phyloP scores from a whole-genome alignment of 1,140 invertebrate species.

The Drosophila nikananu region DNA sequence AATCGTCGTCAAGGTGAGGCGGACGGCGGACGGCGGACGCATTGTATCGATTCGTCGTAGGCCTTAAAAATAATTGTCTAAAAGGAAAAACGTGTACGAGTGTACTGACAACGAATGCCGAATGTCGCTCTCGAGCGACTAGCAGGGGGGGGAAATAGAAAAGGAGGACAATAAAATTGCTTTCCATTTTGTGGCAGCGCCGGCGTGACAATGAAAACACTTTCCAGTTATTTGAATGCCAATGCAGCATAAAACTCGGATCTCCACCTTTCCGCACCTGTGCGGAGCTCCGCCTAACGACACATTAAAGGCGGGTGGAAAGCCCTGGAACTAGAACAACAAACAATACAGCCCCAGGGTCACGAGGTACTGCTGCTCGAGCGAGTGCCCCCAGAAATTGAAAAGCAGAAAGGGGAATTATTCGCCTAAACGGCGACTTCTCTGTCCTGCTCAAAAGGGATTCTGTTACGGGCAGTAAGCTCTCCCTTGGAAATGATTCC shows the following conservation, averaged over 20 bases:
- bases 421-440: conserved; percentile 1
- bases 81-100: conserved; percentile 63
- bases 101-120: conserved; percentile 48
- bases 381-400: conserved; percentile 37
- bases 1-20: conserved; percentile 17
- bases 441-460: conserved; percentile 1
- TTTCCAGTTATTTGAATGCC: conserved; percentile 62
- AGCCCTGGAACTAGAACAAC: conserved; percentile 50
- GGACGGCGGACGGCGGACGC: too few species aligned
- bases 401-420: conserved; percentile 28
- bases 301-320: conserved; percentile 31
- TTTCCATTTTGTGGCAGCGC: conserved; percentile 54
- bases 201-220: conserved; percentile 43
- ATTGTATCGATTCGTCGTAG: conserved; percentile 47
- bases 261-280: conserved; percentile 16
- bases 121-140: conserved; percentile 49
- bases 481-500: background rate
- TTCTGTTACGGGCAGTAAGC: conserved; percentile 9
- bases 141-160: conserved; percentile 6
- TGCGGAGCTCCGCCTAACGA: conserved; percentile 19
- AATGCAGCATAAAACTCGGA: conserved; percentile 54
- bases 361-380: conserved; percentile 39
- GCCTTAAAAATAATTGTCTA: conserved; percentile 57
- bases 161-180: conserved; percentile 55
- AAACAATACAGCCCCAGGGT: conserved; percentile 46